Evolutionary conservation across 2,888 invertebrate species (phyloP), one percentile per base, ranked within the genome.

Genomic region (Scaptomyza parva): DNA sequence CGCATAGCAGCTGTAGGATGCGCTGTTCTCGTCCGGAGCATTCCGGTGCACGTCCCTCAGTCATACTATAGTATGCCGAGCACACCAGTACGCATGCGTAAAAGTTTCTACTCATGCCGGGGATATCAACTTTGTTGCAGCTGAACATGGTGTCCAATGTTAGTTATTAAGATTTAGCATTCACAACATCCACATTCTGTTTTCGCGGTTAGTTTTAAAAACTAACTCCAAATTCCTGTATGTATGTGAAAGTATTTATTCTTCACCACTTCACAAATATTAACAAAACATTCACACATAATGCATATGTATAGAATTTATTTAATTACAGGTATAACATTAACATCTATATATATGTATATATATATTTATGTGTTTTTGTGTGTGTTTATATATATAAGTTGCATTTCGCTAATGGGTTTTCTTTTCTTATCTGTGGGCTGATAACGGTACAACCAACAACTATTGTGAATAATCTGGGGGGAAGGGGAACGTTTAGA

Each of bases 301-400:
- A 78, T 84, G 77, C 80, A 84, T 82, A 82, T 81, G 76, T 82
- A 82, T 82, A 82, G 82, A 82, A 86, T 82, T 82, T 82, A 82
- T 82, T 82, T 86, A 84, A 76, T 82, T 82, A 82, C 85, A 82
- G 66, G 55, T 82, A 86, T 82, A 82, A 82, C 82, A 84, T 82
- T 82, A 81, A 81, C 80, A 86, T 82, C 82, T 86, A 86, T 82
- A 82, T 82, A 81, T 84, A 83, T 82, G 22, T 76, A 64, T 83
- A 68, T 79, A 47, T 61, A 44, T 45, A 51, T 52, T 37, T 53
- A 41, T 57, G 43, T 66, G 39, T 66, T 26, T 30, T 37, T 20
- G 41, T 65, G 6, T 65, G 12, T 66, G 18, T 60, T n/a, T 68
- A 12, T 70, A 37, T 55, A 51, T 64, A 43, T 62, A 44, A 70